phyloP scores from a whole-genome alignment of 2,888 invertebrate genomes.

The Phalera bucephala region DNA sequence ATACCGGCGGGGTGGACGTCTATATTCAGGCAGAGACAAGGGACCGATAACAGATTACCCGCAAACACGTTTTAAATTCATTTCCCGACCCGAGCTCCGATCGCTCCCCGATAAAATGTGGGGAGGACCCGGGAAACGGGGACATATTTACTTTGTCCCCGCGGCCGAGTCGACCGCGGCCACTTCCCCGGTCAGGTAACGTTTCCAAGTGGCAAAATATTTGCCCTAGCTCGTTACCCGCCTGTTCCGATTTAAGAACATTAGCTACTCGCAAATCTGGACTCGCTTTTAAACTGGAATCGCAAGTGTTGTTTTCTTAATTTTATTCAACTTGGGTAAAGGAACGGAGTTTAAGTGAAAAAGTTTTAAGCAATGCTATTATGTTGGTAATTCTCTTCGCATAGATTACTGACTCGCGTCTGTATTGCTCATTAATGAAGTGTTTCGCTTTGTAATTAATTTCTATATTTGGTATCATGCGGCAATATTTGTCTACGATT shows the following conservation, averaged over 20 bases:
- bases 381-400: slow-evolving; percentile 3
- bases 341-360: slow-evolving; percentile 15
- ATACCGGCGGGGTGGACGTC: slow-evolving; percentile 68
- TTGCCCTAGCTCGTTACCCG: slow-evolving; percentile 74
- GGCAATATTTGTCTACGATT: too few species aligned
- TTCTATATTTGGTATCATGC: too few species aligned
- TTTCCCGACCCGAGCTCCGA: slow-evolving; percentile 81
- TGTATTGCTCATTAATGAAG: background rate
- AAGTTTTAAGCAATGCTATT: slow-evolving; percentile 22
- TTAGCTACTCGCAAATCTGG: slow-evolving; percentile 62
- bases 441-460: background rate
- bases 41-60: slow-evolving; percentile 84
- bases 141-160: slow-evolving; percentile 82
- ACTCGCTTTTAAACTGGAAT: slow-evolving; percentile 40
- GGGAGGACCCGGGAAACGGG: slow-evolving; percentile 75
- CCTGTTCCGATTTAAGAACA: slow-evolving; percentile 73
- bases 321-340: slow-evolving; percentile 18
- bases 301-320: slow-evolving; percentile 27
- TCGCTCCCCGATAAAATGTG: slow-evolving; percentile 82
- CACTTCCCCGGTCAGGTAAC: slow-evolving; percentile 80
- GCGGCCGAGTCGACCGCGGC: slow-evolving; percentile 62
- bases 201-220: slow-evolving; percentile 80
- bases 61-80: slow-evolving; percentile 84
- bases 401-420: slow-evolving; percentile 10
- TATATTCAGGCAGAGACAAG: slow-evolving; percentile 80